Conservation (phyloP, 2,888 invertebrate species). For the Tetrapedia diversipes region DNA sequence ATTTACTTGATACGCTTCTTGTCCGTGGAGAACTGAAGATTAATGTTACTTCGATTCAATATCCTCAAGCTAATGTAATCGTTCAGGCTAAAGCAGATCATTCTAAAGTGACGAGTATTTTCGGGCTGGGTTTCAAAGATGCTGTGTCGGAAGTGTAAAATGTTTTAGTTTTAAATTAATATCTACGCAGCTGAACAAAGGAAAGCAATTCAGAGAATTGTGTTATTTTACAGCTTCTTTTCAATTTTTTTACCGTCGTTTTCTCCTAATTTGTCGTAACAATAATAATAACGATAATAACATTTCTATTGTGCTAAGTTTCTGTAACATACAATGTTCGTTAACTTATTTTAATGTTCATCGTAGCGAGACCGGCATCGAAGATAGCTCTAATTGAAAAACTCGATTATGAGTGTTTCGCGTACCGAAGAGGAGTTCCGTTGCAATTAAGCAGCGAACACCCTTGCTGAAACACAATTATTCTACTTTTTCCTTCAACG, state of each 20-base stretch:
- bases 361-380: neutral
- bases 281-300: too few relatives aligned
- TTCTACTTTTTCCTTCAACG: conserved; percentile 63
- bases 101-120: conserved; percentile 48
- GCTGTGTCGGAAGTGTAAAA: conserved; percentile 9
- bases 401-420: conserved; percentile 47
- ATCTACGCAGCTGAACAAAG: too few relatives aligned
- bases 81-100: conserved; percentile 70
- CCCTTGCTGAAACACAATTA: conserved; percentile 51
- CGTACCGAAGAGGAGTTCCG: conserved; percentile 21
- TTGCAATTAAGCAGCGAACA: conserved; percentile 61
- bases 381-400: conserved; percentile 31
- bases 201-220: too few relatives aligned
- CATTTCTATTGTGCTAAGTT: too few relatives aligned
- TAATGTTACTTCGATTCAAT: conserved; percentile 65
- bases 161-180: too few relatives aligned
- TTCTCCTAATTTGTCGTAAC: too few relatives aligned
- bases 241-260: too few relatives aligned
- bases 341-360: conserved; percentile 7
- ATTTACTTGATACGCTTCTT: conserved; percentile 66
- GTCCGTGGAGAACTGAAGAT: conserved; percentile 60
- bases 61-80: conserved; percentile 67
- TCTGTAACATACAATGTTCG: neutral
- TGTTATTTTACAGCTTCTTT: too few relatives aligned
- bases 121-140: neutral